Evolutionary conservation across 2,888 invertebrate genomes (phyloP), one percentile per base, ranked within the genome.

Genomic region (Hoplodrina ambigua): DNA sequence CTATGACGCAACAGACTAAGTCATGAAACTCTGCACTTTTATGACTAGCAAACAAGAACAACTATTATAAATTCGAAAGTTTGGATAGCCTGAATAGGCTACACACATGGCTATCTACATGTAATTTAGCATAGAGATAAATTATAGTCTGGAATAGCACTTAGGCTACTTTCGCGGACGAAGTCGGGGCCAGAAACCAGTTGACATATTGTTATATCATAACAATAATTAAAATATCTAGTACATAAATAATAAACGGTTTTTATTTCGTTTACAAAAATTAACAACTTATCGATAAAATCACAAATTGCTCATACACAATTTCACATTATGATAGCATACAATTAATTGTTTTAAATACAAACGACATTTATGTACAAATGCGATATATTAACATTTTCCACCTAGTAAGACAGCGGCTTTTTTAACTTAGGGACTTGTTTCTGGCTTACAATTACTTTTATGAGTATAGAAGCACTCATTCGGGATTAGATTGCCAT

Each of bases 241-340:
- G 77, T 79, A 83, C 25, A 56, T 75, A 68, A 85, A 85, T 86
- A 81, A 83, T 84, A 84, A 77, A 85, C 85, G 85, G 70, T 69
- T 80, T 89, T 89, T 88, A 88, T 89, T 91, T 84, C 58, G 72
- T 85, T 89, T 87, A 88, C 75, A 89, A 84, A 89, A 90, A 88
- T 84, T 88, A 88, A 88, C 90, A 87, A 88, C 86, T 85, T 88
- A 88, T 82, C 65, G 81, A 86, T 87, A 88, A 76, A 87, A 90
- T 87, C 86, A 88, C 87, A 85, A 82, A 82, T 87, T 80, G 78
- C 80, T 80, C 75, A 78, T 72, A 75, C 78, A 85, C 81, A 84
- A 79, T 78, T 78, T 78, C 71, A 69, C 66, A 84, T 77, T 78
- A 70, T 69, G 78, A 80, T 78, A 82, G 76, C 78, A 75, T 82